Evolutionary conservation across 1,140 invertebrate species (phyloP).

Genomic region (Adoxophyes honmai): DNA sequence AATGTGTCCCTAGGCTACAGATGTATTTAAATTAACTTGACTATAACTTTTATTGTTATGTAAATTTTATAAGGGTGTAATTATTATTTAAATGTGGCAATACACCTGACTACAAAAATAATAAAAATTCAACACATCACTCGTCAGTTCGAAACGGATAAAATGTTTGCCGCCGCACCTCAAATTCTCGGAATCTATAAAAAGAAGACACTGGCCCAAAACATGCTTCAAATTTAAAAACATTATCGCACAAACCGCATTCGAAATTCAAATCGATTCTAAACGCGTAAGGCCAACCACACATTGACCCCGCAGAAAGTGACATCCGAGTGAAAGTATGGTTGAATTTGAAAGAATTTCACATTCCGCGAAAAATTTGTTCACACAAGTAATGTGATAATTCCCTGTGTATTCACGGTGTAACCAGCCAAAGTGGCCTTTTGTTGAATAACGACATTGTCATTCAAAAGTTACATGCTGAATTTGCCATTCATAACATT

Average conservation of each 20-base stretch:
- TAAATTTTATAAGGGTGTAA: too few species aligned
- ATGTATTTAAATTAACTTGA: too few species aligned
- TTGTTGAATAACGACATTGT: conserved; percentile 45
- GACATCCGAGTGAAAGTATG: conserved; percentile 48
- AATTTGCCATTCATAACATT: conserved; percentile 19
- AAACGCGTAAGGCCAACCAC: conserved; percentile 21
- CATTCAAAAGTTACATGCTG: conserved; percentile 31
- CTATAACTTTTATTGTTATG: too few species aligned
- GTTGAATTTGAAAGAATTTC: conserved; percentile 33
- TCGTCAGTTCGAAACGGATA: too few species aligned
- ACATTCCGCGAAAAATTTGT: conserved; percentile 40
- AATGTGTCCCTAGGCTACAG: too few species aligned
- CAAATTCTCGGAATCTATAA: too few species aligned
- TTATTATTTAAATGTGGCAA: too few species aligned
- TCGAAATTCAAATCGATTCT: conserved; percentile 32
- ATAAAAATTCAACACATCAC: too few species aligned
- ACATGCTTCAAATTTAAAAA: background rate
- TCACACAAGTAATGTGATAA: conserved; percentile 55
- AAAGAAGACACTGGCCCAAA: background rate
- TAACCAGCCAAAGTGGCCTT: conserved; percentile 36
- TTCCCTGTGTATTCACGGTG: conserved; percentile 32
- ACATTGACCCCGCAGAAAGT: conserved; percentile 40
- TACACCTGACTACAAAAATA: too few species aligned
- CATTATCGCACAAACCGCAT: conserved; percentile 33
- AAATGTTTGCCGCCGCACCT: too few species aligned